Evolutionary conservation across 2,888 invertebrate genomes (phyloP).

Genomic region (Branchellion lobata): DNA sequence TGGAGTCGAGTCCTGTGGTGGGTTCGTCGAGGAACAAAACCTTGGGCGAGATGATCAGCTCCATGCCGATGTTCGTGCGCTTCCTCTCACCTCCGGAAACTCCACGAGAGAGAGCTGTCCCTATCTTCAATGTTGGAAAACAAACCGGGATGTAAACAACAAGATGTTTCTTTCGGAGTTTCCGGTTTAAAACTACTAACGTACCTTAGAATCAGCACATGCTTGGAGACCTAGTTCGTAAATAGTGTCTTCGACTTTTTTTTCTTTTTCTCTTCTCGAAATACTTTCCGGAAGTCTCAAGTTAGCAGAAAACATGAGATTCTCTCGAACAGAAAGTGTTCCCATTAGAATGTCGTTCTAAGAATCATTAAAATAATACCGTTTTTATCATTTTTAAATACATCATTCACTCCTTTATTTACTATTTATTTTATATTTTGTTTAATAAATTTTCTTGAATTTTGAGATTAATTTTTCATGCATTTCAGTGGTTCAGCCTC

Average conservation of each 20-base stretch:
- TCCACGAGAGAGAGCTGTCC: slow-evolving; percentile 61
- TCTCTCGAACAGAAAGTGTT: slow-evolving; percentile 60
- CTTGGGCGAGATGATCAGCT: slow-evolving; percentile 60
- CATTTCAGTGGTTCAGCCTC: not conserved
- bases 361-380: too few species aligned
- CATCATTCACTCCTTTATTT: too few species aligned
- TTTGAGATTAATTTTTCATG: too few species aligned
- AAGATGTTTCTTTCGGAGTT: too few species aligned
- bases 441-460: too few species aligned
- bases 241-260: slow-evolving; percentile 57
- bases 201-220: slow-evolving; percentile 60
- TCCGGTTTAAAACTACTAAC: too few species aligned
- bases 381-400: too few species aligned
- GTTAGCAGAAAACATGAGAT: slow-evolving; percentile 60
- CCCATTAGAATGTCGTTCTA: slow-evolving; percentile 63
- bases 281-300: slow-evolving; percentile 56
- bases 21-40: slow-evolving; percentile 63
- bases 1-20: slow-evolving; percentile 62
- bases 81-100: slow-evolving; percentile 63
- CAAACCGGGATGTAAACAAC: too few species aligned
- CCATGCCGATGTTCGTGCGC: slow-evolving; percentile 62
- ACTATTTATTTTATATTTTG: too few species aligned
- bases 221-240: slow-evolving; percentile 59
- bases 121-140: slow-evolving; percentile 55
- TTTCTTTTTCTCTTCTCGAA: slow-evolving; percentile 52